A percentile compares a stretch with the other conserved stretches of the same genome.
Conservation (phyloP, 2,113 vertebrate genomes). For the Thamnophis sirtalis region DNA sequence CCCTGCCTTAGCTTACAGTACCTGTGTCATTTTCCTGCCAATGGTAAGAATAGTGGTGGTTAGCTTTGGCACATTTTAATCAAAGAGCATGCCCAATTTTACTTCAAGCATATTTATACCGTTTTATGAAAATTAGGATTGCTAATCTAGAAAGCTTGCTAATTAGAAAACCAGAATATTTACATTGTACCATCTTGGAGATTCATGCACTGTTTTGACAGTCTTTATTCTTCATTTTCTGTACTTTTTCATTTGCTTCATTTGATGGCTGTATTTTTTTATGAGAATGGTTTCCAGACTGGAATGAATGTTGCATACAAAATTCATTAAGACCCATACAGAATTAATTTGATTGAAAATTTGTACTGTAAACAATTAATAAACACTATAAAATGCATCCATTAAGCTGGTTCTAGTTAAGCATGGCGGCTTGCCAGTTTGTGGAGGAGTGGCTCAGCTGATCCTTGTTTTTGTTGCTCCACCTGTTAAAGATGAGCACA, state of each 20-base stretch:
- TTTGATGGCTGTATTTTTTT: background rate
- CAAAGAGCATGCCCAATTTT: background rate
- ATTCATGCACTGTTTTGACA: background rate
- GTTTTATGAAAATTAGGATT: background rate
- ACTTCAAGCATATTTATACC: background rate
- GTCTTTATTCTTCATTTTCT: background rate
- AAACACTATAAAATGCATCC: background rate
- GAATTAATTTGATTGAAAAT: background rate
- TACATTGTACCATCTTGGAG: background rate
- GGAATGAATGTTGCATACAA: background rate
- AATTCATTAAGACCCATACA: background rate
- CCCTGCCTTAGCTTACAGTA: background rate
- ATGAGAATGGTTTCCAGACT: background rate
- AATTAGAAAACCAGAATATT: background rate
- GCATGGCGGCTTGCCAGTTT: background rate
- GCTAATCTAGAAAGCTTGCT: background rate
- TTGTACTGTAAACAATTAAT: background rate
- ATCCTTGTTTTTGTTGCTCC: background rate
- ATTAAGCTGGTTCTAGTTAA: background rate
- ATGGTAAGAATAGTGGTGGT: background rate
- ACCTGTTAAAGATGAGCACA: background rate
- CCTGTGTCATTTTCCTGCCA: background rate
- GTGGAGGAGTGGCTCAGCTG: background rate
- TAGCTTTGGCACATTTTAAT: background rate
- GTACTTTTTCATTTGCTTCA: background rate